phyloP scores from a whole-genome alignment of 2,888 invertebrate genomes.

The Morpho deidamia region DNA sequence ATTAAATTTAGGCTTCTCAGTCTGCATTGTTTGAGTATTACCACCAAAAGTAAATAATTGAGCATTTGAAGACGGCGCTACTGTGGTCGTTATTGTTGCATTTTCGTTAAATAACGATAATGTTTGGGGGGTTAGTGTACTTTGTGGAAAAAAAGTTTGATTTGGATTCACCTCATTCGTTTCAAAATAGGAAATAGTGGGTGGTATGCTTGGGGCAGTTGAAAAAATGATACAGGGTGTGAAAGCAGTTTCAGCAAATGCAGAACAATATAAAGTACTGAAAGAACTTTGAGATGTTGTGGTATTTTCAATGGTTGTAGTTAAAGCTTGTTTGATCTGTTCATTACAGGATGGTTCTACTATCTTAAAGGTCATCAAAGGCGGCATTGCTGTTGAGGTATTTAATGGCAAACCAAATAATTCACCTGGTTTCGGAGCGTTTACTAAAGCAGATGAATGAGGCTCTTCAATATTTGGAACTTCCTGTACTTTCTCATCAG shows the following conservation, averaged over 20 bases:
- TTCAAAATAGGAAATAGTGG: conserved; percentile 26
- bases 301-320: conserved; percentile 22
- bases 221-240: conserved; percentile 27
- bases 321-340: conserved; percentile 1
- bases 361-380: neutral
- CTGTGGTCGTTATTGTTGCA: conserved; percentile 22
- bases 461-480: conserved; percentile 37
- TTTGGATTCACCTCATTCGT: conserved; percentile 9
- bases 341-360: neutral
- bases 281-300: conserved; percentile 29
- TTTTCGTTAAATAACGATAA: conserved; percentile 34
- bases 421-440: neutral
- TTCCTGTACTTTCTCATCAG: conserved; percentile 42
- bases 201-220: conserved; percentile 13
- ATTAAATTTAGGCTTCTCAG: conserved; percentile 48
- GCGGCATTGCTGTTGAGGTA: conserved; percentile 3
- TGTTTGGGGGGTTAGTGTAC: conserved; percentile 11
- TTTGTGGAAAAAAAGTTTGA: too few relatives aligned
- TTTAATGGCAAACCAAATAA: conserved; percentile 23
- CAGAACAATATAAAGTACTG: conserved; percentile 31
- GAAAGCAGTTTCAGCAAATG: conserved; percentile 21
- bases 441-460: neutral
- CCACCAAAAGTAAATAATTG: conserved; percentile 50
- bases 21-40: conserved; percentile 25
- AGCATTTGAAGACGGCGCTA: conserved; percentile 16